Conservation (phyloP, 2,113 vertebrate genomes). For the Platichthys stellatus region DNA sequence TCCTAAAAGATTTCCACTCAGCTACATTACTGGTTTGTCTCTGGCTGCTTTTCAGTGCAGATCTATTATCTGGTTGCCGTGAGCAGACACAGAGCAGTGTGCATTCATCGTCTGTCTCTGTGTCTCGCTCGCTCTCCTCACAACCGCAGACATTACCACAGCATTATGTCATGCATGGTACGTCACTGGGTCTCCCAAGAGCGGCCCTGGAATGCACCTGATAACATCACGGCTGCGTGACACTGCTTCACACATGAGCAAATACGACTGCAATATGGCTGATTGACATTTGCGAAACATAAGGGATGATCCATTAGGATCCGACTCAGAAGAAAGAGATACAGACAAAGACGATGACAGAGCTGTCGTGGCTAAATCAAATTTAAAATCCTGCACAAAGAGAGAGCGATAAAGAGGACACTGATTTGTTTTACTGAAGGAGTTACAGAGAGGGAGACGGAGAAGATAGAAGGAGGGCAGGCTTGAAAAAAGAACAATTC, state of each 20-base stretch:
- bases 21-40: constrained; percentile 21
- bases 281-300: constrained; percentile 18
- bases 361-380: not conserved
- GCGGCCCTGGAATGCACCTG: constrained; percentile 66
- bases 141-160: constrained; percentile 63
- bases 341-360: not conserved
- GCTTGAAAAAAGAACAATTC: constrained; percentile 54
- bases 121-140: constrained; percentile 33
- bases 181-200: constrained; percentile 77
- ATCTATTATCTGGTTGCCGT: constrained; percentile 22
- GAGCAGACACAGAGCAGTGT: constrained; percentile 26
- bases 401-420: not conserved
- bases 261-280: not conserved
- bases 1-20: constrained; percentile 9
- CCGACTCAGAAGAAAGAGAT: not conserved
- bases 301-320: not conserved
- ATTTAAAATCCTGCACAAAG: not conserved
- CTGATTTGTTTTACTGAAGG: not conserved
- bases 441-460: not conserved
- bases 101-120: constrained; percentile 8
- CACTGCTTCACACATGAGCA: constrained; percentile 33
- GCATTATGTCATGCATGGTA: constrained; percentile 69
- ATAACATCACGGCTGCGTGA: constrained; percentile 58
- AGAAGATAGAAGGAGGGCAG: constrained; percentile 38
- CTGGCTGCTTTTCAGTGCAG: constrained; percentile 6